Percentiles rank a stretch among this genome's conserved stretches.
These are phyloP conservation scores for Drosophila subobscura DNA, from an alignment of 1,140 invertebrate species.

Conservation along the genomic window DNA sequence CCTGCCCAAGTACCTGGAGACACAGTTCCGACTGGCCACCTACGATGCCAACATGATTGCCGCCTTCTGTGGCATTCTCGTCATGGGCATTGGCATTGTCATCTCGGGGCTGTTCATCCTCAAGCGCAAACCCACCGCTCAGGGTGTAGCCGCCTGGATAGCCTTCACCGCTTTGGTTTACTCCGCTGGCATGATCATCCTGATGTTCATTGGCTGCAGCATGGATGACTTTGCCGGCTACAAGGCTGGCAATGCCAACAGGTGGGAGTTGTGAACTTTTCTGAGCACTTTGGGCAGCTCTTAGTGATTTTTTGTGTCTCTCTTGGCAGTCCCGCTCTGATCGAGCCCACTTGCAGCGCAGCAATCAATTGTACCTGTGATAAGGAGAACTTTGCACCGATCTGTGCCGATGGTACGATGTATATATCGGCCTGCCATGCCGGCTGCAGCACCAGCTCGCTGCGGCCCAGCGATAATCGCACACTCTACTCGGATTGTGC, in stretches of 20 bases:
- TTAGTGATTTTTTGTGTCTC: background rate
- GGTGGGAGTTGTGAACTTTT: conserved; percentile 31
- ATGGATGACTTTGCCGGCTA: conserved; percentile 92
- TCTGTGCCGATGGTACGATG: conserved; percentile 92
- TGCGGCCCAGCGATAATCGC: conserved; percentile 84
- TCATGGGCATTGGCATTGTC: conserved; percentile 95
- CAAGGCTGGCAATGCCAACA: conserved; percentile 53
- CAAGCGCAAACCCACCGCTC: conserved; percentile 91
- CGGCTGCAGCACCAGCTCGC: conserved; percentile 88
- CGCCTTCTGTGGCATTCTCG: conserved; percentile 94
- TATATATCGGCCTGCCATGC: conserved; percentile 96
- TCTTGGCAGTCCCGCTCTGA: conserved; percentile 59
- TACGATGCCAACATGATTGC: conserved; percentile 95
- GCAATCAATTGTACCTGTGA: conserved; percentile 88
- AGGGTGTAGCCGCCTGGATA: conserved; percentile 95
- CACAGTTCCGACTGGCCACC: conserved; percentile 94
- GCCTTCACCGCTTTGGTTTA: conserved; percentile 94
- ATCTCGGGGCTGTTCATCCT: conserved; percentile 94
- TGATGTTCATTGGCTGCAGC: conserved; percentile 95
- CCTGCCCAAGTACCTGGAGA: conserved; percentile 96
- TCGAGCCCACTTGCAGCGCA: conserved; percentile 87
- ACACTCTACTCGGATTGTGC: conserved; percentile 90
- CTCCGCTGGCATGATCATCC: conserved; percentile 91
- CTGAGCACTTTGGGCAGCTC: background rate
- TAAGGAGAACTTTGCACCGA: conserved; percentile 90